Evolutionary conservation across 1,140 invertebrate genomes (phyloP), one percentile per base, ranked within the genome.

Genomic region (Idris sp.): DNA sequence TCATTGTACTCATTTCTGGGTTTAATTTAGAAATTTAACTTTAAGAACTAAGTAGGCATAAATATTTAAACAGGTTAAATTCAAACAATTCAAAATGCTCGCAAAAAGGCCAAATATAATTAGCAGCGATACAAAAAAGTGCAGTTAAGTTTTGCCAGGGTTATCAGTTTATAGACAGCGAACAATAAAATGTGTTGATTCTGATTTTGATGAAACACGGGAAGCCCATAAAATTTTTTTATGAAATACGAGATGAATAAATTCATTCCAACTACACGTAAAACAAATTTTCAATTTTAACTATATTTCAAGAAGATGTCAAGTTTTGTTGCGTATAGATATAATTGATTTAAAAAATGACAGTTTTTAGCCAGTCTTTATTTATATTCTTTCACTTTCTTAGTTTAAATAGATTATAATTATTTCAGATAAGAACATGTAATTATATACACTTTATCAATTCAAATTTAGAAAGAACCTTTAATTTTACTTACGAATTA

Each of bases 161-260:
- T 22, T 22, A 22, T 4, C n/a, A 6, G 19, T 41, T 41, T 15
- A 41, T 41, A 41, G 16, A 22, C 4, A 30, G 8, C 28, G n/a
- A 3, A 9, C 46, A 36, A 40, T 28, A 30, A 41, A 54, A 35
- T 13, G 9, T 15, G 14, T 19, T 13, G 10, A 19, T 25, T 41
- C 31, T 18, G 19, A 35, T 26, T 51, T 36, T 25, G 19, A 25
- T 41, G 25, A 41, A 54, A 54, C 36, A 54, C 16, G 38, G 28
- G 26, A 54, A 54, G 22, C 13, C 13, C 36, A 54, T 41, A 54
- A 54, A 54, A 54, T 30, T 9, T 41, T 15, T 54, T 41, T 30
- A 30, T 31, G 26, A 41, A 41, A 54, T 3, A 10, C 26, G 15
- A 54, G 25, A 41, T 41, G 51, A 30, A 40, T 14, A 19, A 15